These are phyloP conservation scores for Lepidurus arcticus DNA, from an alignment of 1,140 invertebrate species.

Conservation along the genomic window DNA sequence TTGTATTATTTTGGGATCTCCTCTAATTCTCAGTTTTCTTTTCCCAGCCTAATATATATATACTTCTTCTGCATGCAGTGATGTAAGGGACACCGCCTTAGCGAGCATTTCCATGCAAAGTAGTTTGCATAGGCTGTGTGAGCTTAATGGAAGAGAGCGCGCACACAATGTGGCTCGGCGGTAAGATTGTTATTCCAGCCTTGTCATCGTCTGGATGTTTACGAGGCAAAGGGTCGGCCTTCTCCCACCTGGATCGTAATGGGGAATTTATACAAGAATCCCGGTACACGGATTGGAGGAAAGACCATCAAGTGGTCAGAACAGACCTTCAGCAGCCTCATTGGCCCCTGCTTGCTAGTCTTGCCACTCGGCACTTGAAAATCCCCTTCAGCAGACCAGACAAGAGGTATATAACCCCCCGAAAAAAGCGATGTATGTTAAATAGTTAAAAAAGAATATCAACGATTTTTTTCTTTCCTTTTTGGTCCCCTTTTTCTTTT, in stretches of 20 bases:
- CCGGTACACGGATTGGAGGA: constrained; percentile 13
- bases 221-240: constrained; percentile 20
- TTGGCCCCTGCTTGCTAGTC: background rate
- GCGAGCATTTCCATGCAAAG: background rate
- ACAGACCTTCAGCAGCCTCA: constrained; percentile 18
- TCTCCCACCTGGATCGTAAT: constrained; percentile 21
- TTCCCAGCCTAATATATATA: no score
- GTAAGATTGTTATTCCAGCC: constrained; percentile 19
- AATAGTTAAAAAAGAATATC: constrained; percentile 26
- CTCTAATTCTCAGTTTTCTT: no score
- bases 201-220: constrained; percentile 18
- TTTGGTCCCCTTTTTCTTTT: constrained; percentile 18
- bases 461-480: constrained; percentile 20
- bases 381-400: constrained; percentile 27
- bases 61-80: no score
- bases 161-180: constrained; percentile 20
- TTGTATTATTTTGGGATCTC: no score
- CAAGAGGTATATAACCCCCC: background rate
- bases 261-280: constrained; percentile 19
- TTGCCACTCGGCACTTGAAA: constrained; percentile 21
- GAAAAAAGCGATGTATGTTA: constrained; percentile 26
- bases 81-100: background rate
- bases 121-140: constrained; percentile 3
- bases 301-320: constrained; percentile 17
- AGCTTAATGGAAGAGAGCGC: constrained; percentile 13